phyloP scores from a whole-genome alignment of 2,797 vertebrate species.

The Semotilus atromaculatus region DNA sequence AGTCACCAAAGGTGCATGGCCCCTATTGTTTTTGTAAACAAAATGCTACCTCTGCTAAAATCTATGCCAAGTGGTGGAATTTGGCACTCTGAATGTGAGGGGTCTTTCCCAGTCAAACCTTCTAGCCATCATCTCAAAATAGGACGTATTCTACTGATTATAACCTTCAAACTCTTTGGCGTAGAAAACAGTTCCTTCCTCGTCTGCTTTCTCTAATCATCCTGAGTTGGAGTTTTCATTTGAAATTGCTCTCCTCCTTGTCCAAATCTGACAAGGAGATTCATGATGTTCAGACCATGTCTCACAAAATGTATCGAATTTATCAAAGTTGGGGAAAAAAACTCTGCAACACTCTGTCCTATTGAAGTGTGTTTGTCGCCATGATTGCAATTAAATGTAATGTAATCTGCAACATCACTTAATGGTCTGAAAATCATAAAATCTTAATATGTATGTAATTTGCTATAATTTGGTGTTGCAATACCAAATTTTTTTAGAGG shows the following conservation, averaged over 20 bases:
- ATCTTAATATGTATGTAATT: not conserved
- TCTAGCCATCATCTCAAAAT: not conserved
- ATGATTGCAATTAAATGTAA: not conserved
- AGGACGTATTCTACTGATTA: not conserved
- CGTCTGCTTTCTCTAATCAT: not conserved
- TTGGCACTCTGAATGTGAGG: not conserved
- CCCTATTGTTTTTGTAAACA: constrained; percentile 22
- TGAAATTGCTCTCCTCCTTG: not conserved
- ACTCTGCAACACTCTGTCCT: not conserved
- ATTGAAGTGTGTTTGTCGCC: not conserved
- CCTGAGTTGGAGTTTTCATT: not conserved
- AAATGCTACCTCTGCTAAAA: not conserved
- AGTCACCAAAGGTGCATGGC: constrained; percentile 14
- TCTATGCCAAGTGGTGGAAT: not conserved
- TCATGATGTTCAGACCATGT: not conserved
- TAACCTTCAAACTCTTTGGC: not conserved
- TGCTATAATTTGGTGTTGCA: not conserved
- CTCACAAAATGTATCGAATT: not conserved
- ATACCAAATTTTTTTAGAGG: not conserved
- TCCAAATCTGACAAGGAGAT: not conserved
- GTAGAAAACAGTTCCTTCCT: not conserved
- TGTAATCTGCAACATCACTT: not conserved
- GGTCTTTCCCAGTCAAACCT: not conserved
- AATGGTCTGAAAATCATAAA: not conserved
- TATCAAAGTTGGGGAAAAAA: not conserved